Conservation (phyloP, 2,888 invertebrate genomes). For the Tricholauxania praeusta region DNA sequence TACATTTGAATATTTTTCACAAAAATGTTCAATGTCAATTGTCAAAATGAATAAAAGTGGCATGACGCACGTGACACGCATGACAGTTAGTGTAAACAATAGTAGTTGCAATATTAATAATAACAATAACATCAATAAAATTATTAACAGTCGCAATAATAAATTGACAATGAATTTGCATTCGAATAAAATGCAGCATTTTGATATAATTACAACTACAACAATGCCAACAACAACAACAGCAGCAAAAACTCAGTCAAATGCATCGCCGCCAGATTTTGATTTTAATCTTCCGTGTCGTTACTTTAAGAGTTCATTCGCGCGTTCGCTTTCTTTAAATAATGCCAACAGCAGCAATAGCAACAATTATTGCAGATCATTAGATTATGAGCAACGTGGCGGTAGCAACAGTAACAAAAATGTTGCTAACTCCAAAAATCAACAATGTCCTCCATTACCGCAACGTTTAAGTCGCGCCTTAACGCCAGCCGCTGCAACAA, state of each 20-base stretch:
- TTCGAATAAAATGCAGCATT: slow-evolving; percentile 22
- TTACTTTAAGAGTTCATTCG: slow-evolving; percentile 72
- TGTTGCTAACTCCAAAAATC: slow-evolving; percentile 22
- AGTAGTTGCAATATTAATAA: neutral
- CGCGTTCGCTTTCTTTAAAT: slow-evolving; percentile 69
- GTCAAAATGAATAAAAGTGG: slow-evolving; percentile 1
- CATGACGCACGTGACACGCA: slow-evolving; percentile 28
- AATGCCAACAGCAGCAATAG: slow-evolving; percentile 46
- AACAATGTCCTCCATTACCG: slow-evolving; percentile 21
- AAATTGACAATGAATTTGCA: slow-evolving; percentile 19
- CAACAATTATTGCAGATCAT: slow-evolving; percentile 62
- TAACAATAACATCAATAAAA: slow-evolving; percentile 7
- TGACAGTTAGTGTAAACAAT: slow-evolving; percentile 22
- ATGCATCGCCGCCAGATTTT: slow-evolving; percentile 60
- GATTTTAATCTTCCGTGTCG: slow-evolving; percentile 67
- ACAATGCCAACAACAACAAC: slow-evolving; percentile 17
- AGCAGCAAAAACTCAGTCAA: slow-evolving; percentile 35
- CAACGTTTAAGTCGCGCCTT: slow-evolving; percentile 21
- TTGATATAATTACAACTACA: slow-evolving; percentile 20
- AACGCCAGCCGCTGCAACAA: slow-evolving; percentile 7
- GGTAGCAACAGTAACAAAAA: slow-evolving; percentile 22
- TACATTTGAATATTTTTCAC: too few relatives aligned
- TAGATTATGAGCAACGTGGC: slow-evolving; percentile 62
- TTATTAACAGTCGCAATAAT: slow-evolving; percentile 4
- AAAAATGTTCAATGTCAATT: neutral